Percentiles rank a stretch among this genome's conserved stretches.
These are phyloP conservation scores for Heliothis peltigera DNA, from an alignment of 2,888 invertebrate species.

Conservation along the genomic window DNA sequence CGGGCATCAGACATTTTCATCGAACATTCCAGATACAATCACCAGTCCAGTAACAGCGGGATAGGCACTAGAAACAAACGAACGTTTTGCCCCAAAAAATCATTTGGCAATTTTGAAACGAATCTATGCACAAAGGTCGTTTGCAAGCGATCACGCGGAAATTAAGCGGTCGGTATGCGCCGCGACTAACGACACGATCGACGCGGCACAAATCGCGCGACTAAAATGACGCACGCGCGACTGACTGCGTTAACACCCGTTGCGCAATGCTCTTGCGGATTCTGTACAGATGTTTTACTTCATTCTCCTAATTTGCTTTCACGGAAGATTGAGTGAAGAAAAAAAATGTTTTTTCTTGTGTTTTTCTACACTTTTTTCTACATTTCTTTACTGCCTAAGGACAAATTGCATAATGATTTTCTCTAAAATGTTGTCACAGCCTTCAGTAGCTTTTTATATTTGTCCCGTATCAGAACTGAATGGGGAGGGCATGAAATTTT, in stretches of 20 bases:
- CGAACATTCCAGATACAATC: background rate
- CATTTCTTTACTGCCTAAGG: too few relatives aligned
- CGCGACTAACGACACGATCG: constrained; percentile 54
- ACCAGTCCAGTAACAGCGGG: background rate
- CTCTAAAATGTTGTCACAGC: background rate
- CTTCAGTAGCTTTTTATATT: constrained; percentile 2
- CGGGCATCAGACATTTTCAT: background rate
- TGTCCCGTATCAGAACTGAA: background rate
- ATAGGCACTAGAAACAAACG: constrained; percentile 27
- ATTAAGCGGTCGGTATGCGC: constrained; percentile 53
- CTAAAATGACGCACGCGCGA: constrained; percentile 59
- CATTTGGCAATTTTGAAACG: constrained; percentile 57
- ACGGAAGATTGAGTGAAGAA: background rate
- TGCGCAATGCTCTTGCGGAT: constrained; percentile 38
- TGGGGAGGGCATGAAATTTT: background rate
- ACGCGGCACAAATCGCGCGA: constrained; percentile 62
- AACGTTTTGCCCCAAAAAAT: constrained; percentile 50
- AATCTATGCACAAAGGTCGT: constrained; percentile 59
- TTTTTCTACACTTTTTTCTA: too few relatives aligned
- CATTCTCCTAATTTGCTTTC: background rate
- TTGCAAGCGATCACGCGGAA: constrained; percentile 59
- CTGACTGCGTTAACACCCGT: constrained; percentile 54
- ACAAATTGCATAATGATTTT: background rate
- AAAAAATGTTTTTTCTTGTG: background rate
- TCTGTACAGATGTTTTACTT: constrained; percentile 24